Evolutionary conservation across 2,888 invertebrate species (phyloP), one percentile per base, ranked within the genome.

Genomic region (Protula sp.): DNA sequence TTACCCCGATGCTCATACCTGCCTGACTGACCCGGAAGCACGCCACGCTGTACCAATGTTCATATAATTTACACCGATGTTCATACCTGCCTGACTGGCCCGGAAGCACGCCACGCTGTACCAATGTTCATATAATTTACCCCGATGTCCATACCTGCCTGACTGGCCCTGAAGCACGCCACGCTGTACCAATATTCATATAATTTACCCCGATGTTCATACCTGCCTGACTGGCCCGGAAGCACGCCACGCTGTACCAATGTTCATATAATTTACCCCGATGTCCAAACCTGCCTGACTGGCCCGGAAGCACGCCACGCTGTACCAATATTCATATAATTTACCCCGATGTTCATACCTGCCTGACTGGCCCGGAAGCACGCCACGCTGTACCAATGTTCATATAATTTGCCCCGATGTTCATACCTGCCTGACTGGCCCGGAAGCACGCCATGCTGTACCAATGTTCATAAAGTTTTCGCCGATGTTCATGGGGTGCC

Each of bases 91-190:
- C 70, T 83, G 83, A 65, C 81, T 79, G 26, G 76, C 70, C 50
- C 83, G 71, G 61, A 77, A 80, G 58, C 76, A 74, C 2, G 81
- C 80, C 59, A 76, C 72, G 54, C 76, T 71, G 28, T 75, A 68
- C 88, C 90, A 89, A 9, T 79, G 67, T 4, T 77, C 73, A 31
- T 82, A 77, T n/a, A n/a, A n/a, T n/a, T n/a, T n/a, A n/a, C n/a
- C n/a, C n/a, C n/a, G n/a, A n/a, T n/a, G n/a, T n/a, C n/a, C n/a
- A 30, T 30, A 84, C 83, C 84, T 51, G 79, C 77, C 70, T 83
- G 83, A 65, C 81, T 79, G 26, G 76, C 70, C 50, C 83, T 71
- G 61, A 77, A 80, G 58, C 76, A 74, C 2, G 81, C 80, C 59
- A 76, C 72, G 54, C 76, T 71, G 28, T 75, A 68, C 88, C 90